Base-by-base conservation (phyloP, 2,113 vertebrate species). In the Corythoichthys intestinalis region DNA sequence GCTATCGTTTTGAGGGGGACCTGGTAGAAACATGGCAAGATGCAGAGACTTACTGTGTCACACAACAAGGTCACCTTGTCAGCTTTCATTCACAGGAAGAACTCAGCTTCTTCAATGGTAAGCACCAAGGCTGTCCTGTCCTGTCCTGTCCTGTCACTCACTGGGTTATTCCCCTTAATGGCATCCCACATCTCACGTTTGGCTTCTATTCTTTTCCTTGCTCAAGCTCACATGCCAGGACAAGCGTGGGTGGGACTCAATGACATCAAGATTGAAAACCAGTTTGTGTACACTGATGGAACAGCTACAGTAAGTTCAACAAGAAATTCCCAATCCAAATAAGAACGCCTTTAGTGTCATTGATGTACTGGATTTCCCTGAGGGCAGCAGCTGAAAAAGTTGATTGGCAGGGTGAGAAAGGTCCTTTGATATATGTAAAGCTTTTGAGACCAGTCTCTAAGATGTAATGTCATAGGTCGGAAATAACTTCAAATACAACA, bases 1-100 rank as follows among this genome's bases (percentile, higher is more conserved):
- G 92, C 82, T 93, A 92, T 70, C 83, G 83, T 49, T 93, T 93
- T 73, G 87, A 91, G 82, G 72, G 53, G 0, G 90, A 93, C 59
- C 4, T 11, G 0, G 71, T 83, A 38, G 86, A 83, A 48, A 88
- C 62, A 2, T 93, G 91, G 91, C 83, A 90, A 0, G 87, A 90
- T 0, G 91, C 92, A 0, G 87, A 92, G 59, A 59, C 68, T n/a
- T 78, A 75, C 37, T 93, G 92, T 7, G 12, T 0, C 6, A 13
- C 37, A 0, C 81, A 91, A 62, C 80, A 82, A 37, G 91, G 78
- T 60, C 88, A 92, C 71, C 81, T 93, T 73, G 87, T 46, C 79
- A 93, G 92, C 78, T 41, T 93, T 66, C 89, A 88, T 48, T 49
- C 66, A 1, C 37, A 83, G 64, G 83, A 86, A 34, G 87, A 90